These are phyloP conservation scores for Ceratina australensis DNA, from an alignment of 1,140 invertebrate species.

Conservation along the genomic window DNA sequence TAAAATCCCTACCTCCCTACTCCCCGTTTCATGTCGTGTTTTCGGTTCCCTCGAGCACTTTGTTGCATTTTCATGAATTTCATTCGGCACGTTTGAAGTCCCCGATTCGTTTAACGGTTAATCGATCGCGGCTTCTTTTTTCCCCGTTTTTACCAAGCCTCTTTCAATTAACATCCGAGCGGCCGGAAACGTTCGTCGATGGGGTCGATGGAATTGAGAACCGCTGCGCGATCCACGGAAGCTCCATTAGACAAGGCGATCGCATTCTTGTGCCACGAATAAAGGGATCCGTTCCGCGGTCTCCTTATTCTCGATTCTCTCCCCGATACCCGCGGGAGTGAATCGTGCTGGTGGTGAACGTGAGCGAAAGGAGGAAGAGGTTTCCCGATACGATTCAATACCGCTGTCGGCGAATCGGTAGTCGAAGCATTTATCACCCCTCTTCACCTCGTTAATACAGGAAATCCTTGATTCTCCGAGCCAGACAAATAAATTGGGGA, in stretches of 20 bases:
- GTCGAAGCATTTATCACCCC: constrained; percentile 31
- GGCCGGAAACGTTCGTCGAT: neutral
- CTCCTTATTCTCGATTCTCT: constrained; percentile 28
- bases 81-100: constrained; percentile 25
- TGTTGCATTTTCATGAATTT: constrained; percentile 49
- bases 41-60: constrained; percentile 23
- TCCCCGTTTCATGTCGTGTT: too few relatives aligned
- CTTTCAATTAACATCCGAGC: constrained; percentile 9
- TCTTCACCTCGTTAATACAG: constrained; percentile 25
- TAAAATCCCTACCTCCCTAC: neutral
- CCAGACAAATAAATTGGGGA: neutral
- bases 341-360: too few relatives aligned
- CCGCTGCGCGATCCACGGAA: neutral
- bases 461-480: constrained; percentile 40
- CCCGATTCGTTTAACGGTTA: neutral
- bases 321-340: neutral
- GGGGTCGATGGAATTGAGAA: neutral
- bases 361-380: neutral
- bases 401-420: constrained; percentile 8
- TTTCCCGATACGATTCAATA: constrained; percentile 41
- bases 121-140: neutral
- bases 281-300: constrained; percentile 12
- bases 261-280: constrained; percentile 38
- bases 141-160: too few relatives aligned
- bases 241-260: constrained; percentile 32